phyloP scores from a whole-genome alignment of 2,797 vertebrate species.

The Malurus splendens region DNA sequence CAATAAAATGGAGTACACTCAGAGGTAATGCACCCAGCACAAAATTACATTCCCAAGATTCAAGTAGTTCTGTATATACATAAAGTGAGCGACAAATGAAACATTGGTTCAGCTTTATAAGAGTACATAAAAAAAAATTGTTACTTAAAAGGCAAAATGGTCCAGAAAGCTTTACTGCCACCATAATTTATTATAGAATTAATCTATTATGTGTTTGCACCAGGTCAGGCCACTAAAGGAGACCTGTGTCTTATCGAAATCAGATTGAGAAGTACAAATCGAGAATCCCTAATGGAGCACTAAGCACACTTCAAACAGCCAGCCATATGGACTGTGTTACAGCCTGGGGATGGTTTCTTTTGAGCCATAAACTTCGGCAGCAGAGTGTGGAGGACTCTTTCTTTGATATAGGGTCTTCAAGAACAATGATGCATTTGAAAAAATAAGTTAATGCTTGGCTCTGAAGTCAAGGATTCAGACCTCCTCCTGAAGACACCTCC shows the following conservation, averaged over 20 bases:
- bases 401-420: constrained; percentile 38
- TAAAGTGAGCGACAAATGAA: constrained; percentile 64
- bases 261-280: constrained; percentile 72
- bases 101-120: constrained; percentile 64
- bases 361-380: constrained; percentile 54
- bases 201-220: constrained; percentile 71
- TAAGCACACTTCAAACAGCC: constrained; percentile 78
- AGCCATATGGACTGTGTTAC: constrained; percentile 78
- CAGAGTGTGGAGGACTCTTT: constrained; percentile 23
- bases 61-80: constrained; percentile 59
- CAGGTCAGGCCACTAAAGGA: constrained; percentile 62
- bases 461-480: constrained; percentile 4
- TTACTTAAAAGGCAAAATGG: constrained; percentile 67
- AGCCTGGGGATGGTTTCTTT: constrained; percentile 61
- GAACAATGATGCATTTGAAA: constrained; percentile 39
- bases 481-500: background rate
- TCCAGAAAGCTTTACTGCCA: constrained; percentile 68
- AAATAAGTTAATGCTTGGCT: background rate
- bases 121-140: constrained; percentile 59
- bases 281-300: constrained; percentile 72
- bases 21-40: constrained; percentile 22
- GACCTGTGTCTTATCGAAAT: constrained; percentile 73
- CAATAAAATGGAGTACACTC: constrained; percentile 38
- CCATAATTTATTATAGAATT: constrained; percentile 75
- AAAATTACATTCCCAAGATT: constrained; percentile 49